phyloP scores from a whole-genome alignment of 2,113 vertebrate genomes.

The Ceyx melanurus region DNA sequence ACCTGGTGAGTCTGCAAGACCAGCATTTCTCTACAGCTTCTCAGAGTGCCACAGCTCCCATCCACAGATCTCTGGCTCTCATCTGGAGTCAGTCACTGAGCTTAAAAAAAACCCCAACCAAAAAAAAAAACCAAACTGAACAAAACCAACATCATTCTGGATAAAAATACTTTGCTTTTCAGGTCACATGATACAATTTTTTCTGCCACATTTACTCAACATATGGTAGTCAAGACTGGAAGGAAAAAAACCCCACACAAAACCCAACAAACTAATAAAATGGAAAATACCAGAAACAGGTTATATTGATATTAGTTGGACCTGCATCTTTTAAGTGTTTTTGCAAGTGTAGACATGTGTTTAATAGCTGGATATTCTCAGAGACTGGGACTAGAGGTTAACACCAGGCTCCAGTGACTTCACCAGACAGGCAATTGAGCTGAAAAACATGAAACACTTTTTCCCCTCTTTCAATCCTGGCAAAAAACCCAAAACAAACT shows the following conservation, averaged over 20 bases:
- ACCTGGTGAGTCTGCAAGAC: too few species aligned
- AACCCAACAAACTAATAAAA: not conserved
- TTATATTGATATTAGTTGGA: not conserved
- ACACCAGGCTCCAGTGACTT: not conserved
- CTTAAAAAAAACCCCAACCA: not conserved
- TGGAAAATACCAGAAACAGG: not conserved
- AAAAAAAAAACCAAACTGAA: not conserved
- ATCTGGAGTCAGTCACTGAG: not conserved
- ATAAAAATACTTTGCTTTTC: not conserved
- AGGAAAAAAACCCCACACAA: not conserved
- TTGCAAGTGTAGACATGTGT: not conserved
- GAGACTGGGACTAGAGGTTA: not conserved
- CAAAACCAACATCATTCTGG: not conserved
- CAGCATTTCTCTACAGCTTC: not conserved
- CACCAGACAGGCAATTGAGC: not conserved
- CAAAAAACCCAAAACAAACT: not conserved
- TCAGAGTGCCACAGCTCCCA: not conserved
- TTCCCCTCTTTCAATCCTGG: conserved; percentile 13
- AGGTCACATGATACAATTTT: not conserved
- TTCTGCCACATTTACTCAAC: not conserved
- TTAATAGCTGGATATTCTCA: not conserved
- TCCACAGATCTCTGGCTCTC: not conserved
- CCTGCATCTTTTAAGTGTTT: not conserved
- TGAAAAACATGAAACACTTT: conserved; percentile 8
- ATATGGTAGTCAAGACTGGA: not conserved